Conservation (phyloP, 2,888 invertebrate genomes). For the Drosophila mayaguana region DNA sequence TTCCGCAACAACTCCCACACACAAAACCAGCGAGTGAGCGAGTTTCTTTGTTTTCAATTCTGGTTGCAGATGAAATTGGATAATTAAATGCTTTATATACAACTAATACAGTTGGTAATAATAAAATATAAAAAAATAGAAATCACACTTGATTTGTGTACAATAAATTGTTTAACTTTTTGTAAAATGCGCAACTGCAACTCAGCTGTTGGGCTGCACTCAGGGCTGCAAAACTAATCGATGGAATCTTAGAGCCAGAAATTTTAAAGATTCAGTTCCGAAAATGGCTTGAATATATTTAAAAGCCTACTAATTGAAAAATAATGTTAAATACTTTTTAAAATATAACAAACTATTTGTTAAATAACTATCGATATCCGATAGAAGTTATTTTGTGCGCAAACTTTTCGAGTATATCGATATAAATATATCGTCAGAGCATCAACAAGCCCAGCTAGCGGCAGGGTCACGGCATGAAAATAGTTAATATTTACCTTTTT, state of each 20-base stretch:
- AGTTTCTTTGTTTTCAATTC: constrained; percentile 27
- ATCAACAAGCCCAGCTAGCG: constrained; percentile 50
- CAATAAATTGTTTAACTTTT: constrained; percentile 30
- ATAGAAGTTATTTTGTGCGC: not conserved
- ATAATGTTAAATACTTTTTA: not conserved
- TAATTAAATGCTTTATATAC: constrained; percentile 15
- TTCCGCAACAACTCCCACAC: constrained; percentile 40
- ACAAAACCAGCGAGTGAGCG: constrained; percentile 1
- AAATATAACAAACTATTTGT: not conserved
- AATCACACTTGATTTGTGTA: not conserved
- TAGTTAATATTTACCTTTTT: constrained; percentile 55
- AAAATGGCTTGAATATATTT: not conserved
- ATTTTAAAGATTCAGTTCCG: not conserved
- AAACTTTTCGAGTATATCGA: constrained; percentile 10
- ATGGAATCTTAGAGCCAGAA: not conserved
- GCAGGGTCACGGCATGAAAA: constrained; percentile 45
- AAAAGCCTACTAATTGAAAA: not conserved
- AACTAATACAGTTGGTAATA: not conserved
- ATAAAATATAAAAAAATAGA: not conserved
- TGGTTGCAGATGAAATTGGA: not conserved
- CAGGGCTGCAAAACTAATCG: constrained; percentile 38
- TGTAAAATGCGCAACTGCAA: constrained; percentile 45
- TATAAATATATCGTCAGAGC: constrained; percentile 26
- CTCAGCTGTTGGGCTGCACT: constrained; percentile 42
- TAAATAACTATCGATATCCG: constrained; percentile 19